Evolutionary conservation across 1,140 invertebrate genomes (phyloP).

Genomic region (Zaprionus gabonicus): DNA sequence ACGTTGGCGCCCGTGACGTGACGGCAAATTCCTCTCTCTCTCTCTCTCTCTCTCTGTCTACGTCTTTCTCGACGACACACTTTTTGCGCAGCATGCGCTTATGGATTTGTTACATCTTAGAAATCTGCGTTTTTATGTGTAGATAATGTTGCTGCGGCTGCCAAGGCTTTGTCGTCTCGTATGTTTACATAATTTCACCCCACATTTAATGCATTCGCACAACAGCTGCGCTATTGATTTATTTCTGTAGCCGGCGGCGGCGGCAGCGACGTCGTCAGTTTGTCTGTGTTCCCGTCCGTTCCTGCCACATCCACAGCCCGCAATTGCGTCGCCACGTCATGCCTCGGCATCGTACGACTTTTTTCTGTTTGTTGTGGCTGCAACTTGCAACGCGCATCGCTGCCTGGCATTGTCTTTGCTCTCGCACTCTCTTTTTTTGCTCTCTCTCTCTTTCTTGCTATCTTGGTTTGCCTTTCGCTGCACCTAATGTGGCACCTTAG

Average conservation of each 20-base stretch:
- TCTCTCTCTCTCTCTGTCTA: not conserved
- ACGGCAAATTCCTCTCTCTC: slow-evolving; percentile 15
- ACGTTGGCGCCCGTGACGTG: slow-evolving; percentile 55
- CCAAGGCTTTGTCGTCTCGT: slow-evolving; percentile 16
- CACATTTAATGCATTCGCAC: slow-evolving; percentile 42
- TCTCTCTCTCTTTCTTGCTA: slow-evolving; percentile 3
- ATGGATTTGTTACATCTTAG: slow-evolving; percentile 10
- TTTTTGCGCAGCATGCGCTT: slow-evolving; percentile 26
- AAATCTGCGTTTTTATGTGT: slow-evolving; percentile 35
- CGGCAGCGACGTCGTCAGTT: slow-evolving; percentile 22
- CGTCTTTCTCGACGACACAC: not conserved
- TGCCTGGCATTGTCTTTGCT: not conserved
- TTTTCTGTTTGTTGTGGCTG: slow-evolving; percentile 32
- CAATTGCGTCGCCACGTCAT: slow-evolving; percentile 41
- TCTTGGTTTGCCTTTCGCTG: slow-evolving; percentile 10
- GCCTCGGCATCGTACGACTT: slow-evolving; percentile 45
- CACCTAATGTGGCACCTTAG: slow-evolving; percentile 27
- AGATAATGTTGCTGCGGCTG: slow-evolving; percentile 10
- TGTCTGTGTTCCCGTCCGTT: not conserved
- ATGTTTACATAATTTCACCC: slow-evolving; percentile 56
- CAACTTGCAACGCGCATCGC: slow-evolving; percentile 36
- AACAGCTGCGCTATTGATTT: slow-evolving; percentile 57
- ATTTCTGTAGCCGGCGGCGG: slow-evolving; percentile 43
- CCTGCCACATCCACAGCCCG: slow-evolving; percentile 1
- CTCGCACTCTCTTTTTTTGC: not conserved